phyloP scores from a whole-genome alignment of 2,888 invertebrate species.

The Rhingia campestris region DNA sequence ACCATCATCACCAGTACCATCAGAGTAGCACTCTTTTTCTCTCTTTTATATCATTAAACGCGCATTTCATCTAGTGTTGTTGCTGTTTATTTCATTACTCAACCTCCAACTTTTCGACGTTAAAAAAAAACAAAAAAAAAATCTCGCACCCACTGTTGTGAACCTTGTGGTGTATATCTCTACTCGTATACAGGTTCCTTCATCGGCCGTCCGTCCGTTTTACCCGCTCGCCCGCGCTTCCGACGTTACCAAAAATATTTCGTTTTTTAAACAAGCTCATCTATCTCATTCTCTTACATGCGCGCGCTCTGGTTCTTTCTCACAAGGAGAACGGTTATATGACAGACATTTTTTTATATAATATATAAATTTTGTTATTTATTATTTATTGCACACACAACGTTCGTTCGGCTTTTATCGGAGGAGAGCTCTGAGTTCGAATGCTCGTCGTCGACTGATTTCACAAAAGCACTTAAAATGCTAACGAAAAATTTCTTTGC shows the following conservation, averaged over 20 bases:
- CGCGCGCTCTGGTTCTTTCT: conserved; percentile 20
- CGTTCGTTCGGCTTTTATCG: conserved; percentile 50
- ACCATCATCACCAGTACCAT: conserved; percentile 44
- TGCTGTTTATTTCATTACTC: conserved; percentile 21
- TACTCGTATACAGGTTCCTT: conserved; percentile 54
- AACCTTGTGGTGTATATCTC: conserved; percentile 58
- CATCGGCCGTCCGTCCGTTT: conserved; percentile 6
- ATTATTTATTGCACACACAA: conserved; percentile 49
- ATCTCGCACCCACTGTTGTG: conserved; percentile 60
- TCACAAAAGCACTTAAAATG: conserved; percentile 68
- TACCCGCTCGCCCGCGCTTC: conserved; percentile 22
- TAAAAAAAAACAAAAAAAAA: conserved; percentile 27
- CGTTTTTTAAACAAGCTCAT: conserved; percentile 22
- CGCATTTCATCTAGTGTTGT: conserved; percentile 46
- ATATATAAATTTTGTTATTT: conserved; percentile 35
- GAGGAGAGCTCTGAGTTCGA: conserved; percentile 68
- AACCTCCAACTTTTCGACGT: conserved; percentile 40
- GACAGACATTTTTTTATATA: conserved; percentile 12
- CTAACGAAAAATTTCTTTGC: conserved; percentile 60
- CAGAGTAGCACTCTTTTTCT: conserved; percentile 31
- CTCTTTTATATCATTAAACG: conserved; percentile 4
- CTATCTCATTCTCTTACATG: conserved; percentile 29
- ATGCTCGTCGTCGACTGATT: conserved; percentile 73
- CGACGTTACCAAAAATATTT: conserved; percentile 48
- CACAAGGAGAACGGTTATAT: conserved; percentile 38